Evolutionary conservation across 2,797 vertebrate species (phyloP), one percentile per base, ranked within the genome.

Genomic region (Sebastes taczanowskii): DNA sequence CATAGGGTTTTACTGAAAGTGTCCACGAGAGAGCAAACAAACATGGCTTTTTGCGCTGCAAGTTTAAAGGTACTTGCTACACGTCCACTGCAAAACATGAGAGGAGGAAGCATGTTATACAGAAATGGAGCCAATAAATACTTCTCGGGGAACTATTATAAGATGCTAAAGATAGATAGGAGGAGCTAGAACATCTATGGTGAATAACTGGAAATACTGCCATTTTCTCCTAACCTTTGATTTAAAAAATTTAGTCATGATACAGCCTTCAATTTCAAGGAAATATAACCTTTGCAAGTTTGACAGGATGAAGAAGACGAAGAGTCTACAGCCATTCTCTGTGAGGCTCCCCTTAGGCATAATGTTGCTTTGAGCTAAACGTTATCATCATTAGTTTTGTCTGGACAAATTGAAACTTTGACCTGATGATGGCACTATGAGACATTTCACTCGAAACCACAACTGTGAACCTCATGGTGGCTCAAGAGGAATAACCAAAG

Each of bases 101-200:
- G 59, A 69, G 55, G 32, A 66, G 14, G 11, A 66, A 66, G 49
- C 18, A 5, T 66, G 55, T 61, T 74, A 23, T 49, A 34, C 29
- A 29, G 32, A 72, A 79, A 75, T 38, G 25, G n/a, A 29, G 80
- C 68, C 71, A 65, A 74, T 58, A 79, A 80, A 16, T 74, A 77
- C 73, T 71, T 80, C 73, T 59, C 30, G 20, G 68, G 71, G 73
- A 65, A 74, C 25, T 58, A 20, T 7, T 68, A 80, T 83, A 66
- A 74, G 16, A 63, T 67, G 58, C 11, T 80, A 11, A 78, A 79
- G 34, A 75, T 68, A 23, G 74, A 74, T 16, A 30, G 56, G 22
- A 32, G 35, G 55, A 42, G 25, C 22, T 35, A 20, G 16, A 56
- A 58, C 34, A 38, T 11, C 34, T 46, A 25, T 16, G 53, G 35